A percentile compares a stretch with the other conserved stretches of the same genome.
These are phyloP conservation scores for human DNA, from an alignment of 2,113 vertebrate genomes.

Conservation along the genomic window GRCh38 chr22:19879001-19879500, in stretches of 20 bases:
- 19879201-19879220: slow-evolving; percentile 19
- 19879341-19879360: neutral
- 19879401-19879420: neutral
- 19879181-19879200: slow-evolving; percentile 35
- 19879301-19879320: neutral
- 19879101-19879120: slow-evolving; percentile 60
- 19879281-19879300: neutral
- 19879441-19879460: neutral
- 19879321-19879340: neutral
- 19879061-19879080: slow-evolving; percentile 74
- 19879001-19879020: slow-evolving; percentile 74
- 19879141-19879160: slow-evolving; percentile 74
- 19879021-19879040: slow-evolving; percentile 72
- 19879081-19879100: slow-evolving; percentile 71
- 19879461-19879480: neutral
- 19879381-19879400: neutral
- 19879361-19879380: neutral
- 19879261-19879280: neutral
- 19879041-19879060: slow-evolving; percentile 73
- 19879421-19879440: neutral
- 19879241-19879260: neutral
- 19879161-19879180: slow-evolving; percentile 55
- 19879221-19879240: neutral
- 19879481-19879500: neutral
- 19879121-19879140: slow-evolving; percentile 63